Evolutionary conservation across 1,140 invertebrate genomes (phyloP).

Genomic region (Vanessa atalanta): DNA sequence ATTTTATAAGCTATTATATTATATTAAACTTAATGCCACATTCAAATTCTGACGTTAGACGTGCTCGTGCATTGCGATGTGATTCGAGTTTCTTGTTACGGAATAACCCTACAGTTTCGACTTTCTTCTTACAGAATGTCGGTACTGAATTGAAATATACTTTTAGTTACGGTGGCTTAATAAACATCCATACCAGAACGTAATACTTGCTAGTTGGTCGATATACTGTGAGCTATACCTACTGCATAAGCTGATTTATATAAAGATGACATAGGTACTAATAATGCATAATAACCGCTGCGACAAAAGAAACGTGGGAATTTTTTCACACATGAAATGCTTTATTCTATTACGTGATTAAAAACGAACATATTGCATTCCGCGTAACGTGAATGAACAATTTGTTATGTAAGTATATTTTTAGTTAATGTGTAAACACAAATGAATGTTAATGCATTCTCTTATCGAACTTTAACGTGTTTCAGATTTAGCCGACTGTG

Average conservation of each 20-base stretch:
- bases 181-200: no score
- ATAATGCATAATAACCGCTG: slow-evolving; percentile 16
- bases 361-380: slow-evolving; percentile 27
- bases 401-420: slow-evolving; percentile 29
- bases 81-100: no score
- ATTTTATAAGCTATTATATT: no score
- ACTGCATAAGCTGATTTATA: not conserved
- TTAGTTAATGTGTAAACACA: slow-evolving; percentile 36
- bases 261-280: not conserved
- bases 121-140: no score
- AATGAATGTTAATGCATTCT: slow-evolving; percentile 39
- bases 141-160: no score
- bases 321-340: slow-evolving; percentile 31
- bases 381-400: slow-evolving; percentile 26
- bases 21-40: no score
- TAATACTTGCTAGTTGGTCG: no score
- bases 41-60: no score
- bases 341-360: slow-evolving; percentile 30
- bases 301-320: slow-evolving; percentile 32
- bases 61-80: no score
- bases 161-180: no score
- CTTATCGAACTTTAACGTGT: slow-evolving; percentile 25
- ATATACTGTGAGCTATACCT: not conserved
- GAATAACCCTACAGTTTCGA: no score
- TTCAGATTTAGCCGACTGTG: slow-evolving; percentile 10